Evolutionary conservation across 2,113 vertebrate genomes (phyloP).

Genomic region (Callipepla californica): DNA sequence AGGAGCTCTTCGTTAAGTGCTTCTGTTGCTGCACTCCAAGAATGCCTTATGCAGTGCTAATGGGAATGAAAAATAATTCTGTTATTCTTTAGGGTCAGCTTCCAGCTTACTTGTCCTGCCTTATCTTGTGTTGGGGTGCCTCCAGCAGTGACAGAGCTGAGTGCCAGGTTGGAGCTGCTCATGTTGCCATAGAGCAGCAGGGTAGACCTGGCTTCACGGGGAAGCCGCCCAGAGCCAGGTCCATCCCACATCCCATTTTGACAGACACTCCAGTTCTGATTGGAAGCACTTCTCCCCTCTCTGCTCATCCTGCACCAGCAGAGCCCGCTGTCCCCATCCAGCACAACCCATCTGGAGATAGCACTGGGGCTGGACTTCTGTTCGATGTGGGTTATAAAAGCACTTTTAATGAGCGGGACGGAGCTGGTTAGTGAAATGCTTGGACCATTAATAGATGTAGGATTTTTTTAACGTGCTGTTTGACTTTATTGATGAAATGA

Average conservation of each 20-base stretch:
- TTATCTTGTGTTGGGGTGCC: neutral
- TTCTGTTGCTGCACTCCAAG: neutral
- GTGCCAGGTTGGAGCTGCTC: neutral
- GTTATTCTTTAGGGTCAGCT: neutral
- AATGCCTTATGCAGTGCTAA: neutral
- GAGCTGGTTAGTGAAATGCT: slow-evolving; percentile 15
- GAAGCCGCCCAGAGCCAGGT: neutral
- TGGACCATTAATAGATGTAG: neutral
- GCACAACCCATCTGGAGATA: neutral
- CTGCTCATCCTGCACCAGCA: neutral
- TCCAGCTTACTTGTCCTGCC: neutral
- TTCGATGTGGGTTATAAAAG: neutral
- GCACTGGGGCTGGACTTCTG: neutral
- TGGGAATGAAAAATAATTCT: neutral
- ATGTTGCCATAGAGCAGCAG: no score
- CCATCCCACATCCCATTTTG: neutral
- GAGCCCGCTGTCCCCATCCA: neutral
- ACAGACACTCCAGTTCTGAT: neutral
- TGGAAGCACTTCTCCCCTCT: neutral
- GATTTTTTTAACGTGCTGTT: slow-evolving; percentile 9
- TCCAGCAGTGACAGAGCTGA: neutral
- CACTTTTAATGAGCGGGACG: neutral
- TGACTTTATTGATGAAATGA: slow-evolving; percentile 42
- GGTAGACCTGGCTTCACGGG: neutral
- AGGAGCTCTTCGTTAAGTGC: neutral